Conservation (phyloP, 2,113 vertebrate species). For the Periophthalmodon schlosseri region DNA sequence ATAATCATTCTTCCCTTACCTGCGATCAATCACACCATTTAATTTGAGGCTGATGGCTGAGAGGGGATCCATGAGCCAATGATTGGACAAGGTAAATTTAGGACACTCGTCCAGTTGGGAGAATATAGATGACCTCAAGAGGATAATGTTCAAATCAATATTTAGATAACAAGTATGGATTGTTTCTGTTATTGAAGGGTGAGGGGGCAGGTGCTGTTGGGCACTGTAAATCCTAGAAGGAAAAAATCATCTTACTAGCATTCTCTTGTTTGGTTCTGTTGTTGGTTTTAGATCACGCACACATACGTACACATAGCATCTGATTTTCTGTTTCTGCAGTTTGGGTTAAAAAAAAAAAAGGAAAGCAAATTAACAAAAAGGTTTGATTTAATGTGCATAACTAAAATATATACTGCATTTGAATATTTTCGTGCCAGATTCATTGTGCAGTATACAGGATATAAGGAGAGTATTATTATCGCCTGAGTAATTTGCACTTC, state of each 20-base stretch:
- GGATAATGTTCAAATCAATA: constrained; percentile 62
- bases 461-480: not conserved
- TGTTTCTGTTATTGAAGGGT: constrained; percentile 32
- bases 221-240: not conserved
- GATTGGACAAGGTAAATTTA: constrained; percentile 51
- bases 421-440: not conserved
- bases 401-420: not conserved
- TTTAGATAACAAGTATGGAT: constrained; percentile 62
- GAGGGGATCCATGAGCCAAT: constrained; percentile 40
- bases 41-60: constrained; percentile 48
- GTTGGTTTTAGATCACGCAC: no score
- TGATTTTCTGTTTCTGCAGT: no score
- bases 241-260: not conserved
- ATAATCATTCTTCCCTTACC: constrained; percentile 49
- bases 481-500: not conserved
- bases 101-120: constrained; percentile 38
- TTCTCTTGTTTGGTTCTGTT: no score
- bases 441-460: not conserved
- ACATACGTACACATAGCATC: no score
- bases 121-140: constrained; percentile 62
- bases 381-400: no score
- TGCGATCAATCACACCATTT: constrained; percentile 65
- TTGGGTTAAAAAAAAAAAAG: no score
- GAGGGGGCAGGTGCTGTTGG: not conserved
- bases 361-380: no score